Conservation (phyloP, 92 coral and sea anemone species). For the Scolanthus callimorphus region DNA sequence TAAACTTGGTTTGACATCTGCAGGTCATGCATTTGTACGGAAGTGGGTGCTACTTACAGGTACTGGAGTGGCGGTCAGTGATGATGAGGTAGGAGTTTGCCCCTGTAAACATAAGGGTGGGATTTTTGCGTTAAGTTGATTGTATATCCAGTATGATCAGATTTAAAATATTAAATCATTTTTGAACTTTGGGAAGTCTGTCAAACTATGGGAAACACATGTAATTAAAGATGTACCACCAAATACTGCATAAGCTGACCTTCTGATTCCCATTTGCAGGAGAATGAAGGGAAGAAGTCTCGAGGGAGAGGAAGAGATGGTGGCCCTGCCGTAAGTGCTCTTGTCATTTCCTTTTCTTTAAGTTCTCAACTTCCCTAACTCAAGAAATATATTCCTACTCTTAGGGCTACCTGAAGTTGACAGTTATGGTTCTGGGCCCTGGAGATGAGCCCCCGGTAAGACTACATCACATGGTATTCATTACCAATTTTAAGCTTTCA, state of each 20-base stretch:
- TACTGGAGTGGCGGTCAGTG: conserved; percentile 50
- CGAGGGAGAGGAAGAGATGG: conserved; percentile 57
- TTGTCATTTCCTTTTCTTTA: too few relatives aligned
- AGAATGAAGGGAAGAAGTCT: conserved; percentile 4
- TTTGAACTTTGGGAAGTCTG: too few relatives aligned
- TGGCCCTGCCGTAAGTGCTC: conserved; percentile 18
- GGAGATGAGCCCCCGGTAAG: conserved; percentile 92
- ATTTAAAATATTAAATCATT: too few relatives aligned
- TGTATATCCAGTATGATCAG: too few relatives aligned
- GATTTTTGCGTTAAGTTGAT: too few relatives aligned
- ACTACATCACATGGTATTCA: too few relatives aligned
- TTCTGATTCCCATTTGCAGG: not conserved
- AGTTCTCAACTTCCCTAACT: not conserved
- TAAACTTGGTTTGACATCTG: too few relatives aligned
- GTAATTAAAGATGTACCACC: too few relatives aligned
- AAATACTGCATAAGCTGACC: not conserved
- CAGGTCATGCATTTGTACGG: conserved; percentile 70
- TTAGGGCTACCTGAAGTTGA: conserved; percentile 87
- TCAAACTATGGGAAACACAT: too few relatives aligned
- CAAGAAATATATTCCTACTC: not conserved
- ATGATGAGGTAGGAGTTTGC: conserved; percentile 16
- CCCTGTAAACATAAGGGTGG: not conserved
- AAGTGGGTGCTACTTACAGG: conserved; percentile 89
- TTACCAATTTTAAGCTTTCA: too few relatives aligned
- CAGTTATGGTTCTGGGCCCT: conserved; percentile 82